Evolutionary conservation across 1,140 invertebrate genomes (phyloP).

Genomic region (Drosophila seguyi): DNA sequence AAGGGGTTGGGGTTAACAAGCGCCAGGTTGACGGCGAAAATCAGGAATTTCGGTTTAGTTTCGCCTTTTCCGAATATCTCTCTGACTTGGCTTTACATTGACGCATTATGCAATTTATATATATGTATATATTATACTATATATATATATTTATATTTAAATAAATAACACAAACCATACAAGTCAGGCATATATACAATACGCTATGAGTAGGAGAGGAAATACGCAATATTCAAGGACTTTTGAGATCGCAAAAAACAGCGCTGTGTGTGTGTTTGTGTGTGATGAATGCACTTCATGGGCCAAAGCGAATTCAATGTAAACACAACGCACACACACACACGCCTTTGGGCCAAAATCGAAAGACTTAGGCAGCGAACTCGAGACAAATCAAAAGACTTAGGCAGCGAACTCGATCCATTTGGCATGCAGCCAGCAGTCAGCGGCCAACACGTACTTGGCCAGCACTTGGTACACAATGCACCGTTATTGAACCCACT

Average conservation of each 20-base stretch:
- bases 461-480: slow-evolving; percentile 49
- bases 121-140: too few species aligned
- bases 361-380: slow-evolving; percentile 66
- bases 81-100: slow-evolving; percentile 40
- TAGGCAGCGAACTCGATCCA: slow-evolving; percentile 37
- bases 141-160: slow-evolving; percentile 39
- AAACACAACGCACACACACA: slow-evolving; percentile 8
- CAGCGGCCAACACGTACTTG: slow-evolving; percentile 16
- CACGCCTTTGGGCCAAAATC: slow-evolving; percentile 54
- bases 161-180: slow-evolving; percentile 29
- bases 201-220: neutral
- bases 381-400: slow-evolving; percentile 57
- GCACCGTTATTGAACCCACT: slow-evolving; percentile 81
- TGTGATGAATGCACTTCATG: slow-evolving; percentile 51
- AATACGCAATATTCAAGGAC: slow-evolving; percentile 58
- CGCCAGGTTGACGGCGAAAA: slow-evolving; percentile 71
- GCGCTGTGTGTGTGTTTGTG: slow-evolving; percentile 13
- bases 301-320: slow-evolving; percentile 64
- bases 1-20: neutral
- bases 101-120: slow-evolving; percentile 67
- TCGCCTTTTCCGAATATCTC: slow-evolving; percentile 32
- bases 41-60: slow-evolving; percentile 75
- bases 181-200: neutral
- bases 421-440: slow-evolving; percentile 29
- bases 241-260: slow-evolving; percentile 45